phyloP scores from a whole-genome alignment of 2,888 invertebrate genomes.

The Trissolcus japonicus region DNA sequence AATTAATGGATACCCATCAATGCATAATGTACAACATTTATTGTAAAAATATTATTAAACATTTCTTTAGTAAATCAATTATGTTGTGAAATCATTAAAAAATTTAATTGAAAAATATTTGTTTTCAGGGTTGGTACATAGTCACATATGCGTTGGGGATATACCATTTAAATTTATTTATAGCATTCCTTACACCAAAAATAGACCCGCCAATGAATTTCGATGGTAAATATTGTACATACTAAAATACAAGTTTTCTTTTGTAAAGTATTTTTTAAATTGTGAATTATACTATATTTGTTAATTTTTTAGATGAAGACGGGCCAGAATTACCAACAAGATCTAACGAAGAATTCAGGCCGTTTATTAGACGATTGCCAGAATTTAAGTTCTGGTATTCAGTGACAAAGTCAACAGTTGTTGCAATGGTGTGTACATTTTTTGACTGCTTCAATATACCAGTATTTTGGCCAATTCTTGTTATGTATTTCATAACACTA shows the following conservation, averaged over 20 bases:
- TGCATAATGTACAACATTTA: too few species aligned
- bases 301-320: slow-evolving; percentile 79
- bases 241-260: background rate
- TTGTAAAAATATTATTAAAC: too few species aligned
- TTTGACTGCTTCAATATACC: slow-evolving; percentile 99
- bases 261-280: background rate
- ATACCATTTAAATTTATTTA: slow-evolving; percentile 99
- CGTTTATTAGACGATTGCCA: slow-evolving; percentile 96
- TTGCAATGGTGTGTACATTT: slow-evolving; percentile 94
- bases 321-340: slow-evolving; percentile 97
- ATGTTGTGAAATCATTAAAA: background rate
- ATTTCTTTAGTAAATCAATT: too few species aligned
- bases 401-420: slow-evolving; percentile 93
- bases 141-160: slow-evolving; percentile 99
- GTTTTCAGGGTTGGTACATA: slow-evolving; percentile 97
- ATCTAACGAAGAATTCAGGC: slow-evolving; percentile 97
- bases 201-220: slow-evolving; percentile 98
- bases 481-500: slow-evolving; percentile 99
- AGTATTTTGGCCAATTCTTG: slow-evolving; percentile 99
- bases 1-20: too few species aligned
- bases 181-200: slow-evolving; percentile 99
- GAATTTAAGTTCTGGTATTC: slow-evolving; percentile 99
- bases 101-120: slow-evolving; percentile 3
- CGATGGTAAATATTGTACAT: slow-evolving; percentile 81
- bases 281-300: background rate